A percentile compares a stretch with the other conserved stretches of the same genome.
These are phyloP conservation scores for Coptodon bakossiorum DNA, from an alignment of 2,113 vertebrate genomes.

Conservation along the genomic window DNA sequence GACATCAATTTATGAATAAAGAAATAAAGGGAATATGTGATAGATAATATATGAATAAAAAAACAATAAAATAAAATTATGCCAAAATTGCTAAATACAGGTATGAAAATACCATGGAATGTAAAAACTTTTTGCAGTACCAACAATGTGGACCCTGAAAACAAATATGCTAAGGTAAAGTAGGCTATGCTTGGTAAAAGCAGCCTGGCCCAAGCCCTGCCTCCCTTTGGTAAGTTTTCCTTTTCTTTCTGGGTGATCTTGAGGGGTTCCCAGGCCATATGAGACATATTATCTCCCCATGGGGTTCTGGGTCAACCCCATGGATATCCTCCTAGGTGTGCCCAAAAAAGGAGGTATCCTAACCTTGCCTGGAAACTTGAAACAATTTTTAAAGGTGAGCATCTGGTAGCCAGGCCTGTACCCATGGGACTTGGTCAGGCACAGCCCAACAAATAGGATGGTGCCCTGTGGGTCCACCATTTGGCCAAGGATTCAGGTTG, in stretches of 20 bases:
- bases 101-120: background rate
- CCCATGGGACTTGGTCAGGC: background rate
- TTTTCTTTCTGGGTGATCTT: background rate
- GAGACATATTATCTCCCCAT: background rate
- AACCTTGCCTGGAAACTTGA: background rate
- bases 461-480: background rate
- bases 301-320: background rate
- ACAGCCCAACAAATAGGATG: background rate
- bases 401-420: background rate
- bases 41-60: background rate
- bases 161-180: background rate
- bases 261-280: background rate
- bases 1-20: background rate
- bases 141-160: background rate
- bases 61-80: background rate
- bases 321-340: background rate
- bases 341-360: background rate
- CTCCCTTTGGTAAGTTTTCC: background rate
- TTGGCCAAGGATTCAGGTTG: background rate
- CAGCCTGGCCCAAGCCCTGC: background rate
- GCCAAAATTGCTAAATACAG: background rate
- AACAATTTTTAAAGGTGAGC: background rate
- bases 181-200: background rate
- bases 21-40: background rate
- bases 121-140: background rate